Percentiles rank a stretch among this genome's conserved stretches.
Evolutionary conservation across 35 echinoderm and acorn worm genomes (phyloP).

Genomic region (Nesometra sesokonis): DNA sequence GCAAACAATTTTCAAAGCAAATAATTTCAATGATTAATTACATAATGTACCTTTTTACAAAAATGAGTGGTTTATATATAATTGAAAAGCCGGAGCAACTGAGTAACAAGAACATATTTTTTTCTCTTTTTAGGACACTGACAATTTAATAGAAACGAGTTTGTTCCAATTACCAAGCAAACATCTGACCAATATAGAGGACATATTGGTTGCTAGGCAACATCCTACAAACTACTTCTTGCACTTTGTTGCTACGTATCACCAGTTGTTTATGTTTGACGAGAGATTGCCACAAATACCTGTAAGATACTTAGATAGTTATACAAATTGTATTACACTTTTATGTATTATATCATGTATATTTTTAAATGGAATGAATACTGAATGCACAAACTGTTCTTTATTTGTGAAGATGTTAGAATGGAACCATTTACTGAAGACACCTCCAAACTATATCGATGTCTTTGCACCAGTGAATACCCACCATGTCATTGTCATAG

Average conservation of each 20-base stretch:
- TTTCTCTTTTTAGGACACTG: background rate
- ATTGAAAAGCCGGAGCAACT: too few species aligned
- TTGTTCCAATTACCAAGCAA: conserved; percentile 8
- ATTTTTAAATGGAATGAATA: background rate
- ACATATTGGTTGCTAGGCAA: conserved; percentile 26
- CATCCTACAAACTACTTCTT: conserved; percentile 37
- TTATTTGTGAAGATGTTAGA: conserved; percentile 8
- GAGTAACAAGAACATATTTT: background rate
- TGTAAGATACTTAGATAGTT: background rate
- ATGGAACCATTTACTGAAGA: conserved; percentile 11
- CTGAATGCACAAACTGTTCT: background rate
- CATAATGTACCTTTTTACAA: too few species aligned
- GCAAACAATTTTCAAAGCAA: too few species aligned
- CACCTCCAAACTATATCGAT: conserved; percentile 18
- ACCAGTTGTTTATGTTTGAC: conserved; percentile 20
- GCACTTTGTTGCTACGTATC: conserved; percentile 34
- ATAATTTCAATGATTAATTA: too few species aligned
- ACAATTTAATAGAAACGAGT: background rate
- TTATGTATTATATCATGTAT: too few species aligned
- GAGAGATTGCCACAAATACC: conserved; percentile 20
- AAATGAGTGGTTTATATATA: too few species aligned
- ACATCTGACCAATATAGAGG: conserved; percentile 1
- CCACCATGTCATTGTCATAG: background rate
- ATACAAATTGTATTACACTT: too few species aligned
- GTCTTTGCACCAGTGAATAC: background rate